phyloP scores from a whole-genome alignment of 2,797 vertebrate genomes.

The Phrynocephalus guinanensis region DNA sequence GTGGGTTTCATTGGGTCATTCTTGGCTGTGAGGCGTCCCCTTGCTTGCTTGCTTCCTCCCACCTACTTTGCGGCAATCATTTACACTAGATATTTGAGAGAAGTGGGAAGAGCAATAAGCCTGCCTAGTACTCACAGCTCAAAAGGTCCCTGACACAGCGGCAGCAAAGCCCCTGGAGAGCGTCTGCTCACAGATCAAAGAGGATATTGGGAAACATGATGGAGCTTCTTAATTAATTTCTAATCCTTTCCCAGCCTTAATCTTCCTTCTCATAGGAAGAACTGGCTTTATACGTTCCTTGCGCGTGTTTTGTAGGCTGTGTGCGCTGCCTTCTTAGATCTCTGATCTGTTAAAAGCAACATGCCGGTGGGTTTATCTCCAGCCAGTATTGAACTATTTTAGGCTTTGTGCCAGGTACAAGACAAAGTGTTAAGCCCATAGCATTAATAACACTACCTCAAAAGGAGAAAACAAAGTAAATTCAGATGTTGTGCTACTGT shows the following conservation, averaged over 20 bases:
- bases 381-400: not conserved
- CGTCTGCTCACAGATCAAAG: slow-evolving; percentile 67
- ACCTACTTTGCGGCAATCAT: not conserved
- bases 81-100: slow-evolving; percentile 7
- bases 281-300: slow-evolving; percentile 68
- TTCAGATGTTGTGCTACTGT: not conserved
- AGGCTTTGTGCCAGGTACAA: slow-evolving; percentile 39
- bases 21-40: not conserved
- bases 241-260: slow-evolving; percentile 73
- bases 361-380: slow-evolving; percentile 24
- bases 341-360: slow-evolving; percentile 56
- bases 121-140: slow-evolving; percentile 41
- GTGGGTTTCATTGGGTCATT: not conserved
- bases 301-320: slow-evolving; percentile 65
- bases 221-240: slow-evolving; percentile 74
- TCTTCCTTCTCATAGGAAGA: slow-evolving; percentile 64
- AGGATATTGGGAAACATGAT: slow-evolving; percentile 62
- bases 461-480: not conserved
- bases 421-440: slow-evolving; percentile 35
- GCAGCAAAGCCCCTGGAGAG: slow-evolving; percentile 48
- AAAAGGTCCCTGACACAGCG: slow-evolving; percentile 45
- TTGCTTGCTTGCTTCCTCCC: not conserved
- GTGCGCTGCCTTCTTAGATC: slow-evolving; percentile 54
- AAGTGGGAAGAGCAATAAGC: slow-evolving; percentile 44
- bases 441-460: slow-evolving; percentile 42